Evolutionary conservation across 2,113 vertebrate genomes (phyloP).

Genomic region (Thunnus thynnus): DNA sequence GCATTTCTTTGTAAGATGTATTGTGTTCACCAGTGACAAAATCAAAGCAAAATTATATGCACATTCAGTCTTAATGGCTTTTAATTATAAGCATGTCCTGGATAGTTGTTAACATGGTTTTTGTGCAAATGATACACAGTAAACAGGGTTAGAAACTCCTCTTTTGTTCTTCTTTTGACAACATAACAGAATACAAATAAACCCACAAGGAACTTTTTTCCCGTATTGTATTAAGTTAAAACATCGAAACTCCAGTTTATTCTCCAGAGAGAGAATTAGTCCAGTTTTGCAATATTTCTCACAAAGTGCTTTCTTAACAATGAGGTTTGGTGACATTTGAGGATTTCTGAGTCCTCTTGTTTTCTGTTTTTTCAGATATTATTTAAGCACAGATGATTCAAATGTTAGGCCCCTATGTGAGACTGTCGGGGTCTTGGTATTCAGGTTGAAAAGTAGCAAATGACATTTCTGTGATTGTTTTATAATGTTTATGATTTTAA

Average conservation of each 20-base stretch:
- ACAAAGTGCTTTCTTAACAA: slow-evolving; percentile 59
- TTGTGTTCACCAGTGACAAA: slow-evolving; percentile 10
- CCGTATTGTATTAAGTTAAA: slow-evolving; percentile 43
- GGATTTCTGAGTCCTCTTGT: neutral
- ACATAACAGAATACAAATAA: slow-evolving; percentile 19
- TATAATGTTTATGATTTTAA: neutral
- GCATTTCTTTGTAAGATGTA: slow-evolving; percentile 1
- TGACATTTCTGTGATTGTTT: slow-evolving; percentile 13
- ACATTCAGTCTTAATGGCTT: slow-evolving; percentile 40
- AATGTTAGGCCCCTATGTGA: neutral
- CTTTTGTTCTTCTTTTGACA: slow-evolving; percentile 26
- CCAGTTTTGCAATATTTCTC: slow-evolving; percentile 57
- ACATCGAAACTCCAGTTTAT: slow-evolving; percentile 66
- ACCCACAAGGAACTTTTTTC: slow-evolving; percentile 9
- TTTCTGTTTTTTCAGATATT: slow-evolving; percentile 3
- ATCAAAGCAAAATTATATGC: slow-evolving; percentile 25
- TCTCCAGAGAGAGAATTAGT: slow-evolving; percentile 37
- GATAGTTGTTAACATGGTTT: slow-evolving; percentile 56
- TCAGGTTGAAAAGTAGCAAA: slow-evolving; percentile 18
- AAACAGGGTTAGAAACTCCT: slow-evolving; percentile 50
- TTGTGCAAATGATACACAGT: slow-evolving; percentile 78
- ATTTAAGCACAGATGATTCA: slow-evolving; percentile 12
- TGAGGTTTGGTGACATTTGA: slow-evolving; percentile 16
- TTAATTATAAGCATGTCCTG: slow-evolving; percentile 48
- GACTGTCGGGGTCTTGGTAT: neutral